phyloP scores from a whole-genome alignment of 2,888 invertebrate species.

The Pilophorus perplexus region DNA sequence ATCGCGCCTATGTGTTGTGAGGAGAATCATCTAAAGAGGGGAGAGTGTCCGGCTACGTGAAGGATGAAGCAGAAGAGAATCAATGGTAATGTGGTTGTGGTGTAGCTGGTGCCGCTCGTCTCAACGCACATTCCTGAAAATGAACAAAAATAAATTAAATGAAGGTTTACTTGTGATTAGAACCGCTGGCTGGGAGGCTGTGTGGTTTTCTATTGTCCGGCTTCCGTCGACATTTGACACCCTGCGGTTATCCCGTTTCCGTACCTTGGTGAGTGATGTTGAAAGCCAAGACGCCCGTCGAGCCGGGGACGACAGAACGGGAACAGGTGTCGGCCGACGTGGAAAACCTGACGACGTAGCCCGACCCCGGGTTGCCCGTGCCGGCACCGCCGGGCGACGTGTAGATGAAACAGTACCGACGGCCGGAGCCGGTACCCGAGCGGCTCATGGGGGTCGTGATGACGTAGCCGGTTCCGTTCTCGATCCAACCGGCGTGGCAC shows the following conservation, averaged over 20 bases:
- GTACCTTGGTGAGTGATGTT: constrained; percentile 68
- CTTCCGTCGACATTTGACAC: no score
- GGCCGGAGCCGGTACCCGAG: constrained; percentile 55
- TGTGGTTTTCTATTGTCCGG: no score
- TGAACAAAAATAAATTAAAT: background rate
- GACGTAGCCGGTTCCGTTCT: constrained; percentile 80
- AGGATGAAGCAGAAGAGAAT: background rate
- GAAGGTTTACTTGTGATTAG: no score
- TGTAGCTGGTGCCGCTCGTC: constrained; percentile 9
- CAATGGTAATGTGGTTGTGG: background rate
- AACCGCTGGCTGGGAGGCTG: no score
- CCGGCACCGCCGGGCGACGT: constrained; percentile 51
- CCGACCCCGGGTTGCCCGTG: constrained; percentile 40
- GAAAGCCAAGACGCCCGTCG: constrained; percentile 61
- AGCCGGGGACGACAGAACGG: constrained; percentile 57
- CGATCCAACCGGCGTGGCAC: constrained; percentile 86
- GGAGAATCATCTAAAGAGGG: constrained; percentile 31
- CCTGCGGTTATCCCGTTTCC: no score
- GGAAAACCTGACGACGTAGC: constrained; percentile 56
- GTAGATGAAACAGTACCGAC: constrained; percentile 75
- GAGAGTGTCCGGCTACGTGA: no score
- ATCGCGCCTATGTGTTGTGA: no score
- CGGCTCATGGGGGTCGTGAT: constrained; percentile 74
- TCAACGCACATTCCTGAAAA: constrained; percentile 27
- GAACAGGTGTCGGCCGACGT: constrained; percentile 66